Base-by-base conservation (phyloP, 2,797 vertebrate genomes). In the Microchirus variegatus region DNA sequence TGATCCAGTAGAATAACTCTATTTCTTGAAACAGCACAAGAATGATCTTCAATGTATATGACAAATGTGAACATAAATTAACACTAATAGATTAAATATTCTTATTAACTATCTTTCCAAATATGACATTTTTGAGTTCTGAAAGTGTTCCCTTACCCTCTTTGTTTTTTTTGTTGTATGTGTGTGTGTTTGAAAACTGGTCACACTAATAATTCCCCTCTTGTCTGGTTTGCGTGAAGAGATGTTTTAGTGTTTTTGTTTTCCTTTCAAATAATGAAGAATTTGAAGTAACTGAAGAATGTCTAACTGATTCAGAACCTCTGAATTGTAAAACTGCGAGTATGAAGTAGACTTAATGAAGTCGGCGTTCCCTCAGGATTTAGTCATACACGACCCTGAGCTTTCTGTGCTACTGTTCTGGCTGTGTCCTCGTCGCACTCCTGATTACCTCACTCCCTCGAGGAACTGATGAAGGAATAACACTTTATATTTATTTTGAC, bases 401-500 rank as follows among this genome's bases (percentile, higher is more conserved):
- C 31, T 31, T 31, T 31, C 31, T 31, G 7, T 31, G 31, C 5
- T 31, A 5, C 31, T 31, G 3, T 31, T 31, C 6, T 31, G 31
- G 31, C 31, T 31, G 31, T 31, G 31, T 31, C 4, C 31, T 31
- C 31, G 7, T 31, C 1, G 31, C 31, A 31, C 7, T 31, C 31
- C 31, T 5, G 31, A 31, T 31, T 31, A 31, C 31, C 31, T 31
- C 31, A 31, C 31, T 31, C 31, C 31, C 31, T 31, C 8, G 31
- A 31, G 31, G 6, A 16, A 22, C 7, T 31, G 54, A 2, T 73
- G 49, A 77, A 61, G 47, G 43, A 74, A 57, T 49, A n/a, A 41
- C 37, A 63, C 44, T 63, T 41, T 57, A 16, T 78, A 83, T 86
- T 89, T 84, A 87, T 85, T 84, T 67, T 77, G 38, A 51, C 76